These are phyloP conservation scores for Pipistrellus pygmaeus DNA, from an alignment of 2,797 vertebrate genomes.

Conservation along the genomic window DNA sequence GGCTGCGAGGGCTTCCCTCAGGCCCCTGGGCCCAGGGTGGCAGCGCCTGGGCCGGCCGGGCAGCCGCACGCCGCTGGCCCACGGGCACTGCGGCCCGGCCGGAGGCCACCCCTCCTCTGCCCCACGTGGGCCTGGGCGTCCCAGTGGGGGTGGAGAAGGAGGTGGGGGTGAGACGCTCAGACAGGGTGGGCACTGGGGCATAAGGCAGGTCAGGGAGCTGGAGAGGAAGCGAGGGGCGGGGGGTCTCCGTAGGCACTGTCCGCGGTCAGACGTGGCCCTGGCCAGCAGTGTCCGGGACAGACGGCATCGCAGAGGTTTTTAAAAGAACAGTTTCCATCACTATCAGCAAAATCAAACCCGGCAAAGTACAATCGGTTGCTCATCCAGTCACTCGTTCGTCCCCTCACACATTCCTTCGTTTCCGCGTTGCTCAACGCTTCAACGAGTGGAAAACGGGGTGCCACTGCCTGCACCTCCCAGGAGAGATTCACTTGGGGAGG, in stretches of 20 bases:
- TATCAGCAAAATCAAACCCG: rapidly evolving
- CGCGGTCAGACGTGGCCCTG: not conserved
- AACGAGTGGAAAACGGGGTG: not conserved
- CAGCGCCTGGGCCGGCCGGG: constrained; percentile 77
- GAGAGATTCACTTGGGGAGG: not conserved
- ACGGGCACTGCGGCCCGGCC: not conserved
- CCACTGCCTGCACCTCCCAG: not conserved
- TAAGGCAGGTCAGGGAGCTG: not conserved
- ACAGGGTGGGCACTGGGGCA: not conserved
- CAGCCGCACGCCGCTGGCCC: constrained; percentile 40
- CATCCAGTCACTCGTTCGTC: rapidly evolving
- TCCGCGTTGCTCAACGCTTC: not conserved
- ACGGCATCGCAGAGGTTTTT: not conserved
- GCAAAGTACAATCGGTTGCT: rapidly evolving
- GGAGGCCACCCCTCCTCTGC: not conserved
- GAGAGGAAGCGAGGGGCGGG: not conserved
- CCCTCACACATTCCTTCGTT: rapidly evolving
- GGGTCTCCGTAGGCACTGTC: not conserved
- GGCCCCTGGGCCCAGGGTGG: constrained; percentile 83
- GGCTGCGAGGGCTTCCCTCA: constrained; percentile 85
- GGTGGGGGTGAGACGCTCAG: not conserved
- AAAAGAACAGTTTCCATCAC: not conserved
- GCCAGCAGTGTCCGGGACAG: too few species aligned
- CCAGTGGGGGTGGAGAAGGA: not conserved
- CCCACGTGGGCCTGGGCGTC: rapidly evolving